These are phyloP conservation scores for Thrips palmi DNA, from an alignment of 1,140 invertebrate genomes.

Conservation along the genomic window DNA sequence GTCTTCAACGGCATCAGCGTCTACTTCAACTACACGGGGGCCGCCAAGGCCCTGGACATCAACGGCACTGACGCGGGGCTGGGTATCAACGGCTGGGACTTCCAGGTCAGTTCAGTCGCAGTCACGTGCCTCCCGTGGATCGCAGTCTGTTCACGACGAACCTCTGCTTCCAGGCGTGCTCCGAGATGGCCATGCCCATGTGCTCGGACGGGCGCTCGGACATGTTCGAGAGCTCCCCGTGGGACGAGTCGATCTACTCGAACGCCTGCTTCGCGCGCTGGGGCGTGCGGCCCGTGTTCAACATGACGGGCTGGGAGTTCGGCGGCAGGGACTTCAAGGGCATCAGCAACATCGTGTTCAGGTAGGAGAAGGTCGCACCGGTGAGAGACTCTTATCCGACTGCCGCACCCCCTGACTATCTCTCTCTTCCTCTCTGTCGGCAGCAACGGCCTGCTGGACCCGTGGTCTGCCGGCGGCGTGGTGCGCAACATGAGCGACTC, in stretches of 20 bases:
- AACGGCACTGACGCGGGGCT: constrained; percentile 31
- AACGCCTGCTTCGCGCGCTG: constrained; percentile 50
- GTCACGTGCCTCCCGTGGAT: neutral
- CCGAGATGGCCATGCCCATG: constrained; percentile 91
- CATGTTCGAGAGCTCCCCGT: constrained; percentile 62
- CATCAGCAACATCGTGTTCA: constrained; percentile 71
- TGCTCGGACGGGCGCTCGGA: constrained; percentile 58
- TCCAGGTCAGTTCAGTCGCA: constrained; percentile 30
- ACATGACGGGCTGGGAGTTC: constrained; percentile 54
- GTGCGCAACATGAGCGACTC: constrained; percentile 43
- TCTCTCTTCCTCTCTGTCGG: constrained; percentile 14
- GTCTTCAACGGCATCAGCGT: constrained; percentile 50
- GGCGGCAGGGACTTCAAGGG: constrained; percentile 52
- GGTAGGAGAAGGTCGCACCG: too few species aligned
- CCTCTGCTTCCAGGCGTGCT: constrained; percentile 50
- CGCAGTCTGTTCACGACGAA: neutral
- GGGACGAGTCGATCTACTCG: constrained; percentile 50
- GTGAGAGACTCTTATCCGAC: too few species aligned
- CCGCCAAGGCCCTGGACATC: constrained; percentile 41
- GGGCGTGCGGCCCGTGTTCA: constrained; percentile 39
- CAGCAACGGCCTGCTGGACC: constrained; percentile 81
- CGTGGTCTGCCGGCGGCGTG: constrained; percentile 87
- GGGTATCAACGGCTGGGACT: constrained; percentile 55
- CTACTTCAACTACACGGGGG: constrained; percentile 69
- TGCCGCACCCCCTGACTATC: too few species aligned